Percentiles rank a stretch among this genome's conserved stretches.
Evolutionary conservation across 2,113 vertebrate species (phyloP).

Genomic region (Phylloscopus trochiloides): DNA sequence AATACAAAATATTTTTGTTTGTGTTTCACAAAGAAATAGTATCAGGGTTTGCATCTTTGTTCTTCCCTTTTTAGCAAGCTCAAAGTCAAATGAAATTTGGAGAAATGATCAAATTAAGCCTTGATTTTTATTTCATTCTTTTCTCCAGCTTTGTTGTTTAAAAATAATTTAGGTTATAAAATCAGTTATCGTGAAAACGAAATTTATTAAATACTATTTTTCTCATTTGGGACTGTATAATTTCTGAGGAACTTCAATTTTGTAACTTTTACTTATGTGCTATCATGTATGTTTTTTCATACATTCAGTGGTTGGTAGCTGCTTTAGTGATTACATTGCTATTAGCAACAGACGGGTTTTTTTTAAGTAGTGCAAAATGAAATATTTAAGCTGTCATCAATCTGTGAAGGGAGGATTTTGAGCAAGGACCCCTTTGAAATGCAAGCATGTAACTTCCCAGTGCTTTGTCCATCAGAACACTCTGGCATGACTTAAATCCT

Average conservation of each 20-base stretch:
- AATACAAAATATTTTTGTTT: constrained; percentile 9
- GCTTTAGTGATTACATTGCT: neutral
- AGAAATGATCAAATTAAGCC: neutral
- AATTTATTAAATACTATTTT: neutral
- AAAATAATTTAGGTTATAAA: neutral
- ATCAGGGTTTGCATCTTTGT: neutral
- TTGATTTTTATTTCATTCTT: neutral
- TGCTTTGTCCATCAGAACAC: neutral
- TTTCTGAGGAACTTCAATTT: neutral
- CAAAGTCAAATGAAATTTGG: constrained; percentile 6
- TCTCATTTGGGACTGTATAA: neutral
- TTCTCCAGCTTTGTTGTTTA: neutral
- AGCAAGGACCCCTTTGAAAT: neutral
- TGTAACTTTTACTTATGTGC: neutral
- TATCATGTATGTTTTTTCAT: neutral
- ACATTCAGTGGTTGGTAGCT: neutral
- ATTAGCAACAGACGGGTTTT: neutral
- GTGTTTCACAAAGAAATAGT: neutral
- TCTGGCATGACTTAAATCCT: neutral
- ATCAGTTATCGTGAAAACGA: neutral
- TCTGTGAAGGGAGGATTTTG: neutral
- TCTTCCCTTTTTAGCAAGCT: neutral
- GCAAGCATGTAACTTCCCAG: neutral
- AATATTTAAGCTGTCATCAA: neutral
- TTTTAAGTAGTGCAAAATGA: neutral